Evolutionary conservation across 2,797 vertebrate genomes (phyloP), one percentile per base, ranked within the genome.

Genomic region (Sebastes matsubarae): DNA sequence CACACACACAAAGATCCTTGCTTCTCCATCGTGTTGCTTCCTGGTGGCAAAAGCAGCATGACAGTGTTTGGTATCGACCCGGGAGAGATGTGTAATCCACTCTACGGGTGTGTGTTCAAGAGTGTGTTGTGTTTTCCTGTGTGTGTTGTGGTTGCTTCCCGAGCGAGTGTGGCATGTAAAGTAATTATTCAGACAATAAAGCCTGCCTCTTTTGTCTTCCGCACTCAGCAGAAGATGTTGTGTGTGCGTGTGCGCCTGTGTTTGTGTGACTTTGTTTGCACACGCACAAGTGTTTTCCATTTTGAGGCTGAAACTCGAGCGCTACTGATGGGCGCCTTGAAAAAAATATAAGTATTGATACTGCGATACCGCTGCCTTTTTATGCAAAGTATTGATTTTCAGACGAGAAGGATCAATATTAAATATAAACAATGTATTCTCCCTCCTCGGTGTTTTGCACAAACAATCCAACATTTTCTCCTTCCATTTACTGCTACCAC

Each of bases 111-210:
- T 83, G 50, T 54, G 50, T 78, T 85, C 72, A 68, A 55, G 60
- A 59, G 85, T 77, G 71, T 76, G 72, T 80, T 81, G 72, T 75
- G 72, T 82, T 76, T 83, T 30, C 71, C 54, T 76, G 12, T 58
- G 87, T 87, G 79, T 84, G 27, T 79, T 77, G 83, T 52, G 58
- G 80, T 77, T 46, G 77, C 46, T 81, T 77, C 58, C 68, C 68
- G 77, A 83, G 82, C 50, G 81, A 82, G 77, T 64, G 75, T 69
- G 71, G 61, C 75, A 79, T 92, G 83, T 87, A 81, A 87, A 79
- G 80, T 79, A 85, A 90, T 91, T 90, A 91, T 88, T 89, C 81
- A 88, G 77, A 87, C 85, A 90, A 85, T 85, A 83, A 88, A 88
- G 60, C 61, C 42, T 38, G 72, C 63, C 54, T 87, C 74, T 77